Percentiles rank a stretch among this genome's conserved stretches.
Conservation (phyloP, 2,797 vertebrate species). For the Manis pentadactyla region DNA sequence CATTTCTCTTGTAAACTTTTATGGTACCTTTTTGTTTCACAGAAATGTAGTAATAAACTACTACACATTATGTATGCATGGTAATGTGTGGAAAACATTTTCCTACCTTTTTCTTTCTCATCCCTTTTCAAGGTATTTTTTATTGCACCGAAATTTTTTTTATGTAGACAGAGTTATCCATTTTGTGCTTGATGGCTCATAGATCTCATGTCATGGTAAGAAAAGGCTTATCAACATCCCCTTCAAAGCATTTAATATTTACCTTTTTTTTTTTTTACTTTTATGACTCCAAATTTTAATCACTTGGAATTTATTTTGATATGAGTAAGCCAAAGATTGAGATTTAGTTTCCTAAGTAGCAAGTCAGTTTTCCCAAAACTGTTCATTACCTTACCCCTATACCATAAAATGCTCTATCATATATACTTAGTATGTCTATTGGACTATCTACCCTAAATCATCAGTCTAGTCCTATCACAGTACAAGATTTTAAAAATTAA, state of each 20-base stretch:
- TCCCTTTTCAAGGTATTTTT: background rate
- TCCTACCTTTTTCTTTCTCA: background rate
- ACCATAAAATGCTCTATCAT: background rate
- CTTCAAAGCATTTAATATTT: background rate
- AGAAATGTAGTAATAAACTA: background rate
- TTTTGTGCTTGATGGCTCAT: background rate
- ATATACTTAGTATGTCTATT: background rate
- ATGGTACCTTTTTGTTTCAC: background rate
- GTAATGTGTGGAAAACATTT: background rate
- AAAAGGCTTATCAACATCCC: background rate
- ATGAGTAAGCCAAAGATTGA: background rate
- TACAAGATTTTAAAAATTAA: background rate
- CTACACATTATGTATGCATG: background rate
- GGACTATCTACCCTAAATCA: background rate
- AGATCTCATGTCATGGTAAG: background rate
- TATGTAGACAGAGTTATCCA: background rate
- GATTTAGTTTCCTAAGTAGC: background rate
- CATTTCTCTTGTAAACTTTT: conserved; percentile 25
- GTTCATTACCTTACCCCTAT: conserved; percentile 5
- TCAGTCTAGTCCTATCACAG: background rate
- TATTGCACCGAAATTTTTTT: conserved; percentile 13
- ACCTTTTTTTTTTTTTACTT: background rate
- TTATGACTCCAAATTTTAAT: conserved; percentile 1
- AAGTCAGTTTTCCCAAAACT: conserved; percentile 4
- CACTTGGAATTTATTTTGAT: background rate